Base-by-base conservation (phyloP, 2,113 vertebrate species). In the Mola mola region DNA sequence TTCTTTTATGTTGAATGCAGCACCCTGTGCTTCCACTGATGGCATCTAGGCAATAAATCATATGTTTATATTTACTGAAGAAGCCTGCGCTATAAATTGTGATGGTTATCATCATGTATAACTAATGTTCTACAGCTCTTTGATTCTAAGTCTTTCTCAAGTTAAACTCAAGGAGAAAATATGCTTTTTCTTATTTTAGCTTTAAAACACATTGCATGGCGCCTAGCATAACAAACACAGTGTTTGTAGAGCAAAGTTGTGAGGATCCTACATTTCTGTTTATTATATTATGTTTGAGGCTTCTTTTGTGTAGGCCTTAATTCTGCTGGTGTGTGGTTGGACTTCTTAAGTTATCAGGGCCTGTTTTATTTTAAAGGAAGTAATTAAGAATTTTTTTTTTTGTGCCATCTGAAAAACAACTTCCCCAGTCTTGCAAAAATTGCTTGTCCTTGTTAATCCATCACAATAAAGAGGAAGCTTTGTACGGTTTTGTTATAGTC, bases 401-500 rank as follows among this genome's bases (percentile, higher is more conserved):
- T 29, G 5, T 52, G 26, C 12, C n/a, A 25, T 73, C 64, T 66
- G 48, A 83, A 78, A 77, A 86, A 78, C 63, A 67, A 57, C 64
- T 79, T 79, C 44, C 33, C 25, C 22, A 34, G 28, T 70, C 50
- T n/a, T n/a, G 52, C 50, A 40, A 64, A 74, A 79, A 79, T 75
- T 73, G 67, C 67, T 11, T 43, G 44, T 15, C 51, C 26, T 44
- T 62, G 63, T 29, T 77, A 75, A 79, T 79, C 70, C 68, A 72
- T 64, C 65, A 76, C 33, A 74, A 69, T 72, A 72, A 75, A 79
- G 37, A 64, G 19, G 13, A 63, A 34, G 40, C 28, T 26, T 71
- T 82, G 55, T 82, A 78, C 68, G 42, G 48, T 72, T 81, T 65
- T 44, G 40, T 56, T 58, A 58, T 47, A 60, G 42, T 56, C 55